Base-by-base conservation (phyloP, 2,888 invertebrate genomes). In the Drosophila pegasa region DNA sequence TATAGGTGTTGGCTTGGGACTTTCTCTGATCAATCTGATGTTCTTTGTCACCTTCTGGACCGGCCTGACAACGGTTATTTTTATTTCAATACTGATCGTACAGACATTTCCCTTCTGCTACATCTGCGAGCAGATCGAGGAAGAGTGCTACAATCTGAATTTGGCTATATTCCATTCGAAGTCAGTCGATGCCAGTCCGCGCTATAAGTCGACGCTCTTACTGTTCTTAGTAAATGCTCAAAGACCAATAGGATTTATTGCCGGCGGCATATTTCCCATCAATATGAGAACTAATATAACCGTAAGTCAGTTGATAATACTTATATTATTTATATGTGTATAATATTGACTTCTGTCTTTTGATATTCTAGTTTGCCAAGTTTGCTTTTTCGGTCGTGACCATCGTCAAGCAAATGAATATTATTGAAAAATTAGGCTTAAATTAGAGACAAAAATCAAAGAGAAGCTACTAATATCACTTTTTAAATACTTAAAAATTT, bases 51-150 rank as follows among this genome's bases (percentile, higher is more conserved):
- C 27, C 7, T 14, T 72, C 9, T 67, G 50, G 68, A 64, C 48
- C 2, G 43, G 61, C 0, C 0, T 75, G 3, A 22, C 59, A 1
- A 52, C 60, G 3, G 0, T 56, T 6, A 14, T 29, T 0, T 78
- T 54, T 31, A 58, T 74, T 1, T 1, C 20, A 1, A 41, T 62
- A 2, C 14, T 80, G 1, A 14, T 54, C 2, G 16, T 65, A 2
- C 27, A 78, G 33, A 71, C 81, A 20, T 81, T 69, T 55, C 80
- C 81, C 0, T 79, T 81, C 20, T 74, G 79, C n/a, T 77, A 63
- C 22, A 6, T 68, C 27, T 79, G 81, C 22, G 71, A 81, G 8
- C n/a, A 54, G 12, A 37, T 81, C 22, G 14, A 35, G 0, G 62
- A 69, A 0, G 82, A 81, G 16, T 69, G 79, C 48, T 22, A 58